A percentile compares a stretch with the other conserved stretches of the same genome.
These are phyloP conservation scores for Nyctalus aviator DNA, from an alignment of 2,797 vertebrate species.

Conservation along the genomic window DNA sequence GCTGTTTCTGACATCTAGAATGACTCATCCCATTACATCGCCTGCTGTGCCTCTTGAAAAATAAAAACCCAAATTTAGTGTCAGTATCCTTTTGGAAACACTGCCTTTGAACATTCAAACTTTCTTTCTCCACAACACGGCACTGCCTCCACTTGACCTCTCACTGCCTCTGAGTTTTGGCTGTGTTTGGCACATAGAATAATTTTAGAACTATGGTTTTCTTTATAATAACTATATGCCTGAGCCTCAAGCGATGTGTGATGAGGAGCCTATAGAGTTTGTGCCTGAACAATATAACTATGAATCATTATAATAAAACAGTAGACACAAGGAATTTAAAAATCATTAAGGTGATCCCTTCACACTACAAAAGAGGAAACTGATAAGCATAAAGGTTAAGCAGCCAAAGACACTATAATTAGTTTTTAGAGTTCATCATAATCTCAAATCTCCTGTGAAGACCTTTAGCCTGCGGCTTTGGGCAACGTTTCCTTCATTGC, in stretches of 20 bases:
- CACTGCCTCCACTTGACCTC: neutral
- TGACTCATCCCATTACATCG: neutral
- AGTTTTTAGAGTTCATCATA: neutral
- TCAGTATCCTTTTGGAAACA: neutral
- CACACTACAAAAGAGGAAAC: neutral
- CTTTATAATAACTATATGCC: neutral
- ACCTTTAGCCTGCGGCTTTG: neutral
- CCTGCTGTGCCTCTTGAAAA: neutral
- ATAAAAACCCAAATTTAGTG: neutral
- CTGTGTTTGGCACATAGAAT: neutral
- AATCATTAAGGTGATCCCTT: neutral
- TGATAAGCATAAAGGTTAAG: neutral
- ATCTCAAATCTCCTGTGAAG: neutral
- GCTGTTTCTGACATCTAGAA: conserved; percentile 58
- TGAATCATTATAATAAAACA: neutral
- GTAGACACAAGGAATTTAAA: neutral
- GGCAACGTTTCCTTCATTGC: neutral
- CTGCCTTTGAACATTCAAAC: neutral
- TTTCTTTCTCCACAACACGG: neutral
- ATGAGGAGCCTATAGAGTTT: neutral
- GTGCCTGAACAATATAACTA: neutral
- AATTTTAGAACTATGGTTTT: neutral
- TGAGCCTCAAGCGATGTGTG: neutral
- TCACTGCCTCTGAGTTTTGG: neutral
- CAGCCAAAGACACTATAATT: neutral